Evolutionary conservation across 2,113 vertebrate species (phyloP), one percentile per base, ranked within the genome.

Genomic region (Dromiciops gliroides): DNA sequence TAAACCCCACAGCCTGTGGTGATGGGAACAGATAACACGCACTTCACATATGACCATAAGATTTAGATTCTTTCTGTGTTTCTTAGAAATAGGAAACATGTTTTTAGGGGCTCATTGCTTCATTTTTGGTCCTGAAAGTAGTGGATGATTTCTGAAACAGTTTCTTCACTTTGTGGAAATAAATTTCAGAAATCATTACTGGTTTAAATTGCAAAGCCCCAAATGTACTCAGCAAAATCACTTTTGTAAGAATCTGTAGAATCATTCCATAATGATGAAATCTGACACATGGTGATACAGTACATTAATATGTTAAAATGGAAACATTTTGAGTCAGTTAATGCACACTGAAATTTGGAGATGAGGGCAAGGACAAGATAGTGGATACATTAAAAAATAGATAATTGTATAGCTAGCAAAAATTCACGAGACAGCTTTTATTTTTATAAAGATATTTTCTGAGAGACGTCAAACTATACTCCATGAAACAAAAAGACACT

Each of bases 231-330:
- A 31, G 67, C 28, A 50, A 51, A 75, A 0, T 89, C 3, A 1
- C 75, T 92, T 93, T 25, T 37, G n/a, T 52, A 88, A n/a, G 28
- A 49, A 28, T 48, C 24, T 49, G 6, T 6, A 23, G 89, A 94
- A 49, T 89, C 48, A 48, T 16, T 28, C 25, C 91, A 14, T 44
- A 50, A 90, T 0, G 0, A 28, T 31, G 50, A 37, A 0, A 0
- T 0, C 3, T 52, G 44, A 53, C 0, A 49, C 37, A 19, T 8
- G 51, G 50, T 94, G 67, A 95, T 83, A 90, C 93, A 95, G 28
- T 44, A 52, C 53, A 44, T 5, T 8, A n/a, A 37, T 89, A 53
- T 3, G 95, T 95, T 88, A 44, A 97, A 95, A 83, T 25, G 2
- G 3, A 53, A 9, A 0, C 0, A 8, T 28, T 97, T 89, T n/a